These are phyloP conservation scores for Colinus virginianus DNA, from an alignment of 2,113 vertebrate species.

Conservation along the genomic window DNA sequence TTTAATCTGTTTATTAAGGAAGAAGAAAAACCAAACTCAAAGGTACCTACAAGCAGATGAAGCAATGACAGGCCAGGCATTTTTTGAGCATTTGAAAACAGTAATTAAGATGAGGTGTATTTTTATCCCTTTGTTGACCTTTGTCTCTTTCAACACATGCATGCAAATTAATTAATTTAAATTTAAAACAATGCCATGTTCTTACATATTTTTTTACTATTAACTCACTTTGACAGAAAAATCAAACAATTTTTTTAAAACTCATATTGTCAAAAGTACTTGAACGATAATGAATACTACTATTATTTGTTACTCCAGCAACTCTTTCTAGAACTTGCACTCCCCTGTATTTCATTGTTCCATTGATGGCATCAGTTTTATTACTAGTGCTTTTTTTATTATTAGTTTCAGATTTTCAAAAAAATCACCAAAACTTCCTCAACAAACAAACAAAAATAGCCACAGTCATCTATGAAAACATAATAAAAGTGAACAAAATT, in stretches of 20 bases:
- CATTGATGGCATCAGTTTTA: not conserved
- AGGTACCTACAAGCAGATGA: not conserved
- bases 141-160: not conserved
- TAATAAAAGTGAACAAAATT: not conserved
- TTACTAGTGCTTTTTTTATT: not conserved
- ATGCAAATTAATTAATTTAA: not conserved
- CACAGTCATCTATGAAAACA: not conserved
- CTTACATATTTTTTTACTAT: not conserved
- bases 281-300: not conserved
- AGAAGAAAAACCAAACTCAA: not conserved
- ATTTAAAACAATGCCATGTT: not conserved
- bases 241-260: not conserved
- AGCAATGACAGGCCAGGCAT: not conserved
- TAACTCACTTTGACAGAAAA: not conserved
- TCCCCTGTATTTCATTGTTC: not conserved
- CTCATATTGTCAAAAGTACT: not conserved
- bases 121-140: not conserved
- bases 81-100: not conserved
- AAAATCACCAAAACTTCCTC: not conserved
- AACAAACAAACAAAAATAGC: not conserved
- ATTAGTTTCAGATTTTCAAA: not conserved
- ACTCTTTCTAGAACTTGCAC: not conserved
- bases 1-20: not conserved
- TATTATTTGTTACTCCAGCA: not conserved
- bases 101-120: not conserved